These are phyloP conservation scores for Todiramphus saurophagus DNA, from an alignment of 2,113 vertebrate species.

Conservation along the genomic window DNA sequence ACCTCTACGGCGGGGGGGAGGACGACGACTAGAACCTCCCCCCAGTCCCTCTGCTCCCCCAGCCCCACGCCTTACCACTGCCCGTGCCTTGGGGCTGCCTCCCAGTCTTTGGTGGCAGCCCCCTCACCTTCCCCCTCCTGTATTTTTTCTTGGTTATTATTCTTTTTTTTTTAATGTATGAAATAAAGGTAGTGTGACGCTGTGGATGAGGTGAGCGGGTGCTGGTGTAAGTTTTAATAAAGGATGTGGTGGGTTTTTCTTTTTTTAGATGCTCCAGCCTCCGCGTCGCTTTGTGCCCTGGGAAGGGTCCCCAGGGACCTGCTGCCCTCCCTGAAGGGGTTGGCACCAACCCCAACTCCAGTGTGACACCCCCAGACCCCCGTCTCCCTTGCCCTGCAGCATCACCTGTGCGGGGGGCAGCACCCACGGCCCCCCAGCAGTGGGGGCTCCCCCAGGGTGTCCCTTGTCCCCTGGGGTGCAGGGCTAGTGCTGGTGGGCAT, in stretches of 20 bases:
- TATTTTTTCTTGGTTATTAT: too few relatives aligned
- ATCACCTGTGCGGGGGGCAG: background rate
- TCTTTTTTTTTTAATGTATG: background rate
- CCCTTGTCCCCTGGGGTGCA: background rate
- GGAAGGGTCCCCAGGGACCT: background rate
- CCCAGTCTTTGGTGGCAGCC: background rate
- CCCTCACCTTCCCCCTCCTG: background rate
- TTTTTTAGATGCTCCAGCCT: background rate
- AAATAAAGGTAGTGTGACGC: background rate
- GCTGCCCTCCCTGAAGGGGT: background rate
- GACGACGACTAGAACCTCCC: too few relatives aligned
- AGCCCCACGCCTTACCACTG: background rate
- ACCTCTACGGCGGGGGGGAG: too few relatives aligned
- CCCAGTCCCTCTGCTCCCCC: background rate
- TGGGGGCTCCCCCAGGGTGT: too few relatives aligned
- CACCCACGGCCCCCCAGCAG: too few relatives aligned
- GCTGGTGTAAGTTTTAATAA: constrained; percentile 7
- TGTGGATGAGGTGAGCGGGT: background rate
- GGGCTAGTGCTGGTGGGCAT: background rate
- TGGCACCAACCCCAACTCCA: background rate
- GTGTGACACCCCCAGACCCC: too few relatives aligned
- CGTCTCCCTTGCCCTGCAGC: background rate
- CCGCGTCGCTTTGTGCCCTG: background rate
- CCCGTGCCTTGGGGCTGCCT: background rate
- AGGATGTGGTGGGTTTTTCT: background rate